Evolutionary conservation across 1,140 invertebrate species (phyloP), one percentile per base, ranked within the genome.

Genomic region (Procambarus virginalis): DNA sequence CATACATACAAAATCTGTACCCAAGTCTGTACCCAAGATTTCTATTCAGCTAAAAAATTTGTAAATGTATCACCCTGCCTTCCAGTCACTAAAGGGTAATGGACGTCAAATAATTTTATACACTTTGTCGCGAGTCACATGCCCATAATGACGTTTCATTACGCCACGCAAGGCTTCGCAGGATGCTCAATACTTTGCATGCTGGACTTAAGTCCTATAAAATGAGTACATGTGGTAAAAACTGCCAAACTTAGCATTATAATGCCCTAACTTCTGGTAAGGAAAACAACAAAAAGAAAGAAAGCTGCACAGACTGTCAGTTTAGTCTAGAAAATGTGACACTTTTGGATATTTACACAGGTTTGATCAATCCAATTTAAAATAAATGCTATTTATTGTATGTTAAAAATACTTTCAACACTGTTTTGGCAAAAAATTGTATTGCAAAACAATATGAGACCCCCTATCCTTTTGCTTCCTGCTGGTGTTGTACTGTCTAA

Each of bases 41-140:
- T 12, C 68, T 84, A 34, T 49, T 84, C 48, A 70, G 49, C 78
- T 80, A 80, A 68, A 84, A 84, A 84, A 73, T 80, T 49, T 84
- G 64, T 84, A 68, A 84, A 73, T 68, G 20, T 84, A 84, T 84
- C 82, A 84, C 82, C n/a, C 82, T 84, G 82, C 58, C 82, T 73
- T 73, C 82, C 82, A 84, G 82, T 70, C 82, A 84, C 82, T 84
- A 84, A 48, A 73, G 60, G 60, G 68, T 70, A 84, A 84, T 84
- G 82, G 82, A 84, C 82, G 82, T 84, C 82, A 84, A 70, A 49
- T 49, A 84, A 70, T 84, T 84, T 84, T 84, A 84, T 84, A 84
- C 82, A 84, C 82, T 84, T 84, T 84, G 64, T 84, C 68, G 68
- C 68, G 64, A 73, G 82, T 73, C 73, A 84, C n/a, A 20, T 84